These are phyloP conservation scores for Bugula neritina DNA, from an alignment of 2,888 invertebrate genomes.

Conservation along the genomic window DNA sequence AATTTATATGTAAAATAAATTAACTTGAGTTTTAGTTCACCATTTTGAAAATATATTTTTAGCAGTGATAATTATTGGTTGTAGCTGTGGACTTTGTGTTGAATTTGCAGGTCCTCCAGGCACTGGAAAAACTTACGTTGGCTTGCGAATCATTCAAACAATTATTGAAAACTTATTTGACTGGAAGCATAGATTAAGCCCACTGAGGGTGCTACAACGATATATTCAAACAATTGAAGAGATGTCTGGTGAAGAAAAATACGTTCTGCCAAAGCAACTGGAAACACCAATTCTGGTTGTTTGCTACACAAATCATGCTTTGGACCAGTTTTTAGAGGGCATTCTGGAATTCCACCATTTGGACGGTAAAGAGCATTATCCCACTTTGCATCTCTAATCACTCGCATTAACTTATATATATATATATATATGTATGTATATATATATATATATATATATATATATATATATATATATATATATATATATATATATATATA, in stretches of 20 bases:
- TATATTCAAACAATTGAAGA: neutral
- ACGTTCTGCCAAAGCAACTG: neutral
- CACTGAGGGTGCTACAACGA: neutral
- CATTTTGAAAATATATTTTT: no score
- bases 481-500: slow-evolving; percentile 28
- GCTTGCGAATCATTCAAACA: slow-evolving; percentile 52
- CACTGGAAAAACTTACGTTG: slow-evolving; percentile 38
- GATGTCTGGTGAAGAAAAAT: neutral
- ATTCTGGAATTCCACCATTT: slow-evolving; percentile 28
- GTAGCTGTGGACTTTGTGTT: no score
- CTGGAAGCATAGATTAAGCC: slow-evolving; percentile 25
- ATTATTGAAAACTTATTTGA: slow-evolving; percentile 59
- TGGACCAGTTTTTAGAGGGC: slow-evolving; percentile 76
- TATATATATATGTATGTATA: slow-evolving; percentile 29
- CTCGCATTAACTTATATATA: slow-evolving; percentile 28
- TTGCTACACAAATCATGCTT: slow-evolving; percentile 78
- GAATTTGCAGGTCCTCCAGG: slow-evolving; percentile 33
- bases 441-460: slow-evolving; percentile 29
- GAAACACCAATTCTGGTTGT: slow-evolving; percentile 66
- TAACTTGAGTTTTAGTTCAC: neutral
- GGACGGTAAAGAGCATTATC: no score
- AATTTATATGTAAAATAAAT: no score
- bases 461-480: slow-evolving; percentile 26
- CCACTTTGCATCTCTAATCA: no score
- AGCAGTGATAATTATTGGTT: no score